phyloP scores from a whole-genome alignment of 2,113 vertebrate genomes.

The Emydocephalus ijimae region DNA sequence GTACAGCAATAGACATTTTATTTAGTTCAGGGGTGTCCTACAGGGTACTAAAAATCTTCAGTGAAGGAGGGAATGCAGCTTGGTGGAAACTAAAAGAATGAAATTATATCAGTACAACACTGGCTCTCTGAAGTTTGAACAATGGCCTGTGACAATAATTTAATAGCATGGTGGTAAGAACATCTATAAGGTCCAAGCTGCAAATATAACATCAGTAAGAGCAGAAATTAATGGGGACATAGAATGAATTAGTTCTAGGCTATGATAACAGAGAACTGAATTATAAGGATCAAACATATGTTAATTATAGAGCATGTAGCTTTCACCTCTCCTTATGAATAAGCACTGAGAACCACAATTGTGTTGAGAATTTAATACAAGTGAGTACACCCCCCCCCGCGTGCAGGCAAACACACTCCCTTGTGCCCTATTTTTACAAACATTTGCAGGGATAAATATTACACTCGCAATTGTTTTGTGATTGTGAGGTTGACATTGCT shows the following conservation, averaged over 20 bases:
- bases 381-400: neutral
- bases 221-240: neutral
- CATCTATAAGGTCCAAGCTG: neutral
- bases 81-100: neutral
- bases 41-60: neutral
- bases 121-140: neutral
- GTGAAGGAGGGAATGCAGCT: neutral
- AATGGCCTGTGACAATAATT: neutral
- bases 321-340: neutral
- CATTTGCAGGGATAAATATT: neutral
- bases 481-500: neutral
- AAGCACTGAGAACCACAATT: neutral
- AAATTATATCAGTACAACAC: neutral
- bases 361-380: neutral
- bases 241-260: neutral
- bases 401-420: neutral
- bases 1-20: neutral
- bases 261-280: neutral
- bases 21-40: neutral
- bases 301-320: neutral
- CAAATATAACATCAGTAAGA: neutral
- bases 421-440: neutral
- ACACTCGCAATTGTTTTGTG: neutral
- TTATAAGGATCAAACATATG: neutral
- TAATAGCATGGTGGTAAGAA: neutral